phyloP scores from a whole-genome alignment of 2,888 invertebrate genomes.

The Macaria notata region DNA sequence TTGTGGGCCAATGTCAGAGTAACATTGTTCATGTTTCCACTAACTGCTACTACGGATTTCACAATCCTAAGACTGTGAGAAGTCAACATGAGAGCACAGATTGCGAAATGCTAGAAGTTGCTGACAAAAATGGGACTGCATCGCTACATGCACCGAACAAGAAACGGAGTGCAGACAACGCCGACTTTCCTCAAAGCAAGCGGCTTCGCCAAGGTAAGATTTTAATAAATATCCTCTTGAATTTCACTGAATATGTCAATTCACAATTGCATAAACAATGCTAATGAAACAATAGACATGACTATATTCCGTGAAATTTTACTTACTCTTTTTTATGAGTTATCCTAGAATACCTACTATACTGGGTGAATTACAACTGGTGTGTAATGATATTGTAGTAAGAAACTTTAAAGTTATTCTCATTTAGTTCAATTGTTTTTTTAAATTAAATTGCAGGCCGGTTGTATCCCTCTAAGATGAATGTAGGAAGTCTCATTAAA shows the following conservation, averaged over 20 bases:
- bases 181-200: conserved; percentile 61
- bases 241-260: conserved; percentile 50
- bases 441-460: conserved; percentile 5
- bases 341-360: background rate
- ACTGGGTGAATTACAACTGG: conserved; percentile 10
- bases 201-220: conserved; percentile 73
- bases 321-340: conserved; percentile 9
- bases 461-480: conserved; percentile 16
- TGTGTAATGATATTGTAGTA: background rate
- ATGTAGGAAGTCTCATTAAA: conserved; percentile 51
- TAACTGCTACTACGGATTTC: conserved; percentile 80
- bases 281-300: background rate
- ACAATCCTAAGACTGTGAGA: conserved; percentile 54
- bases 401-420: background rate
- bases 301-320: conserved; percentile 51
- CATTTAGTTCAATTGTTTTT: too few species aligned
- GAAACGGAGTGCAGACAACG: conserved; percentile 69
- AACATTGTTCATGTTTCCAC: conserved; percentile 68
- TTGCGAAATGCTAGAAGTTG: conserved; percentile 70
- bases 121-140: conserved; percentile 36
- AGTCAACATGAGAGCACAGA: conserved; percentile 51
- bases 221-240: conserved; percentile 38
- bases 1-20: conserved; percentile 68
- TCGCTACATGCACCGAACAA: conserved; percentile 51
- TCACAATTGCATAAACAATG: background rate